A percentile compares a stretch with the other conserved stretches of the same genome.
Evolutionary conservation across 1,140 invertebrate species (phyloP).

Genomic region (Chymomyza costata): DNA sequence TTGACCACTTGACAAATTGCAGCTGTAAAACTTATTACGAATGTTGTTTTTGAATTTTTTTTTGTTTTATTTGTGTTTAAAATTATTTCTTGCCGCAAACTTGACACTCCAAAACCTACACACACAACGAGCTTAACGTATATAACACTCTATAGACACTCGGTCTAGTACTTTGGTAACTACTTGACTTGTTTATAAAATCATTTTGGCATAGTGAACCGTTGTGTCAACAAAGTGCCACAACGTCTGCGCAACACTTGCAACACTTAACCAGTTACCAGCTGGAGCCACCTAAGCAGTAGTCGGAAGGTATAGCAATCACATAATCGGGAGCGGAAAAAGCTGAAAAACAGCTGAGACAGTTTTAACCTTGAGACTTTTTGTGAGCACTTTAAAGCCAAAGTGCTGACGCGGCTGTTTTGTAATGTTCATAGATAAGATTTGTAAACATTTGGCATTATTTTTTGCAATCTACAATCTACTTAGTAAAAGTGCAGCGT

Average conservation of each 20-base stretch:
- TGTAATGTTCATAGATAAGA: slow-evolving; percentile 39
- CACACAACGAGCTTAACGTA: too few relatives aligned
- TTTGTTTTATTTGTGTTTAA: too few relatives aligned
- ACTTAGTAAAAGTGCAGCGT: slow-evolving; percentile 63
- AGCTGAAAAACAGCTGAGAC: slow-evolving; percentile 1
- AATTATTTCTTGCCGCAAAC: too few relatives aligned
- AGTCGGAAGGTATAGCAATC: too few relatives aligned
- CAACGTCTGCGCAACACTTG: slow-evolving; percentile 14
- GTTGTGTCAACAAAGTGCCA: slow-evolving; percentile 51
- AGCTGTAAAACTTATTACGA: too few relatives aligned
- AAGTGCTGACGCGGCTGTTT: slow-evolving; percentile 28
- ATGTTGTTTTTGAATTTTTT: too few relatives aligned
- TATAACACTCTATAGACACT: too few relatives aligned
- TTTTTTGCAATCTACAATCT: slow-evolving; percentile 34
- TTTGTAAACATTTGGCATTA: slow-evolving; percentile 7
- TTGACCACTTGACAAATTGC: too few relatives aligned
- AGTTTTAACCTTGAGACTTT: slow-evolving; percentile 53
- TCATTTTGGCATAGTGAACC: slow-evolving; percentile 67
- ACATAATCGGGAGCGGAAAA: slow-evolving; percentile 16
- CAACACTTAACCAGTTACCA: too few relatives aligned
- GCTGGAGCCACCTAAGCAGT: too few relatives aligned
- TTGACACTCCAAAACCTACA: too few relatives aligned
- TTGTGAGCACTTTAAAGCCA: slow-evolving; percentile 9
- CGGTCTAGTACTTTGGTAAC: too few relatives aligned
- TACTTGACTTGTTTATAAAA: slow-evolving; percentile 37